A percentile compares a stretch with the other conserved stretches of the same genome.
phyloP scores from a whole-genome alignment of 2,113 vertebrate genomes.

The Trichechus manatus region DNA sequence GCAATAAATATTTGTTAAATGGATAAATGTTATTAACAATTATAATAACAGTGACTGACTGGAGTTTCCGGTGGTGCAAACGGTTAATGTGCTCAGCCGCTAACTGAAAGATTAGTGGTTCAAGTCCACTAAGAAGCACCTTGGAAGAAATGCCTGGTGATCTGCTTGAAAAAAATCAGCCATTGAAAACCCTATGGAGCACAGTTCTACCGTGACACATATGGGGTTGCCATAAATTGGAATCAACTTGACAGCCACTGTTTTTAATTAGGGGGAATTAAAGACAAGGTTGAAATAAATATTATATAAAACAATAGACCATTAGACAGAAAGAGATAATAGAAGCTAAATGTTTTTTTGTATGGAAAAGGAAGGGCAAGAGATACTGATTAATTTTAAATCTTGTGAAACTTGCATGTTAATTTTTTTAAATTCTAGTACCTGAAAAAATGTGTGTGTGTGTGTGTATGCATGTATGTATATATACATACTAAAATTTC shows the following conservation, averaged over 20 bases:
- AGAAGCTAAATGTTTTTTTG: not conserved
- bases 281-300: slow-evolving; percentile 28
- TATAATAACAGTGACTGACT: not conserved
- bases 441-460: no score
- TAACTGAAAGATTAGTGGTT: no score
- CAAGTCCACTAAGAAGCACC: no score
- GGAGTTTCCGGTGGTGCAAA: not conserved
- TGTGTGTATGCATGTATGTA: no score
- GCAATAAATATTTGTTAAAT: not conserved
- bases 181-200: no score
- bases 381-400: not conserved
- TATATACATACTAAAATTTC: not conserved
- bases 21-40: not conserved
- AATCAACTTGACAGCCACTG: no score
- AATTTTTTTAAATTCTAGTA: not conserved
- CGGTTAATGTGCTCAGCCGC: no score
- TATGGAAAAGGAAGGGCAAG: not conserved
- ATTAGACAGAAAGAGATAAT: not conserved
- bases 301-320: not conserved
- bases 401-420: not conserved
- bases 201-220: no score
- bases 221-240: no score
- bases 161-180: no score
- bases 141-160: no score
- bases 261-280: not conserved